A percentile compares a stretch with the other conserved stretches of the same genome.
Evolutionary conservation across 35 echinoderm and acorn worm species (phyloP).

Genomic region (Acanthaster planci): DNA sequence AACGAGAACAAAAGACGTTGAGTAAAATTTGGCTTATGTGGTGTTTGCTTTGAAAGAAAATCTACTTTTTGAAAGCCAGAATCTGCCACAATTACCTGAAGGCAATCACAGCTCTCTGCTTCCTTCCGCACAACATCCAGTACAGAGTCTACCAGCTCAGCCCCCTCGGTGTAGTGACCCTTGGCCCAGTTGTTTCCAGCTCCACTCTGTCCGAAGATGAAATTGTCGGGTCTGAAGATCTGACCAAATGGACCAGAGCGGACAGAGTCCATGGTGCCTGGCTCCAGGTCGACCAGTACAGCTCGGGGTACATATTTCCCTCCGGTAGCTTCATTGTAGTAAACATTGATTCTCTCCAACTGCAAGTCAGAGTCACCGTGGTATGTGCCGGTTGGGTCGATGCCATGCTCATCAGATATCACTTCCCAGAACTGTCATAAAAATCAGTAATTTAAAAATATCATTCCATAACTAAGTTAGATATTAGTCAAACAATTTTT

Average conservation of each 20-base stretch:
- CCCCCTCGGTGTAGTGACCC: slow-evolving; percentile 98
- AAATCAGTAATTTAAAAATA: background rate
- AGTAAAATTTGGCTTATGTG: too few relatives aligned
- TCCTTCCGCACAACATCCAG: slow-evolving; percentile 94
- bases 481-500: too few relatives aligned
- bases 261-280: slow-evolving; percentile 99
- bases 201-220: slow-evolving; percentile 96
- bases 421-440: slow-evolving; percentile 60
- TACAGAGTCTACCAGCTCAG: slow-evolving; percentile 92
- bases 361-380: slow-evolving; percentile 57
- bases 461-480: too few relatives aligned
- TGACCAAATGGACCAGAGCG: slow-evolving; percentile 95
- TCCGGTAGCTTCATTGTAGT: slow-evolving; percentile 65
- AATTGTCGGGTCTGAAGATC: slow-evolving; percentile 95
- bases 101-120: slow-evolving; percentile 92
- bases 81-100: slow-evolving; percentile 56
- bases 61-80: background rate
- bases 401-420: slow-evolving; percentile 65
- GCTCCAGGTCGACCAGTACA: slow-evolving; percentile 90
- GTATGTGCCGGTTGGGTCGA: slow-evolving; percentile 51
- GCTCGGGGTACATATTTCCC: slow-evolving; percentile 92
- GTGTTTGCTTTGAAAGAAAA: too few relatives aligned
- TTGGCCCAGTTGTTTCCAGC: slow-evolving; percentile 99
- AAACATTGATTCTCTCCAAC: slow-evolving; percentile 61
- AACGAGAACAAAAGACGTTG: slow-evolving; percentile 8